Base-by-base conservation (phyloP, 1,140 invertebrate genomes). In the Ips typographus region DNA sequence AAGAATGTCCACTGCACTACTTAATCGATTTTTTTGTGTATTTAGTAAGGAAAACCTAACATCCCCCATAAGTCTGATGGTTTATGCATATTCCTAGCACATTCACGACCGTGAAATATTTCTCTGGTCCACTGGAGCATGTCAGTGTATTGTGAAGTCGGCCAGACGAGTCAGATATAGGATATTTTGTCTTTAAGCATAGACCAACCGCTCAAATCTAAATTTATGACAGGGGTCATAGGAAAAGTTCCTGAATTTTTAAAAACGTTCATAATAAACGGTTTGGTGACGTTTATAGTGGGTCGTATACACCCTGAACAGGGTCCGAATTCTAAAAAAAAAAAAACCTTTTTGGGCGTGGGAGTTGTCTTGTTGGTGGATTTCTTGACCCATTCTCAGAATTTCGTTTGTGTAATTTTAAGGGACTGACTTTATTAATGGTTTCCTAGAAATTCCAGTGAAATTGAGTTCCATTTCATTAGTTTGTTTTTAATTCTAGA, bases 81-180 rank as follows among this genome's bases (percentile, higher is more conserved):
- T 51, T 63, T 51, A 1, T 63, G 61, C 61, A 37, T 22, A 40
- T 51, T 8, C 44, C 6, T 37, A 41, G 37, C 44, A 51, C 44
- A 39, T 43, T 22, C 22, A 22, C 22, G 22, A 57, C 55, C 65
- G 42, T 68, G 59, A 61, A 68, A 62, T 55, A 68, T 55, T 62
- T 60, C 57, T 61, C 42, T 68, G 66, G 66, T 55, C 66, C 40
- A 68, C 59, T 68, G 66, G 57, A 68, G 57, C 66, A 68, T 68
- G 66, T 68, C 66, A 61, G 57, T 68, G 66, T 43, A 68, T 68
- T 68, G 66, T 68, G 65, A 66, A 66, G 65, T 66, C 65, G 65
- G 40, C 65, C 65, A 66, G 65, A 66, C 65, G 65, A 41, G 65
- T 59, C 65, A 66, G 65, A 66, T 66, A 66, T 66, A 66, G 65